These are phyloP conservation scores for Aphis gossypii DNA, from an alignment of 1,140 invertebrate genomes.

Conservation along the genomic window DNA sequence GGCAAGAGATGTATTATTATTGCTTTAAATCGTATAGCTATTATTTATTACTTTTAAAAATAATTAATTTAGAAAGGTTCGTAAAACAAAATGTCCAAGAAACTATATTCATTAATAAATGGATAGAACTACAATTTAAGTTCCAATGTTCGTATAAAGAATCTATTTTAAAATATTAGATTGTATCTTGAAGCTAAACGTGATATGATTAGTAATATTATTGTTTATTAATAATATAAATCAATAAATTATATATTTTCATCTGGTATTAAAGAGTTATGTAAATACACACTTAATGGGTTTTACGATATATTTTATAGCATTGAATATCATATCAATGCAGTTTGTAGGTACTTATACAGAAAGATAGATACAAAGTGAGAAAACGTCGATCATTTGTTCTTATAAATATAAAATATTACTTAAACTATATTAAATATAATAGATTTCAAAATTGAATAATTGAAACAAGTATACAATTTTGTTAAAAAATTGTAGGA, in stretches of 20 bases:
- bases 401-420: neutral
- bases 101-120: slow-evolving; percentile 14
- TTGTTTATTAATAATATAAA: neutral
- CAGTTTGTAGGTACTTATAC: neutral
- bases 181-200: neutral
- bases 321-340: neutral
- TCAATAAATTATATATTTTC: neutral
- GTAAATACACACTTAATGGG: neutral
- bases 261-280: neutral
- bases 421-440: neutral
- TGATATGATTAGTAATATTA: neutral
- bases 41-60: neutral
- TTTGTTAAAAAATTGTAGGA: neutral
- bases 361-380: neutral
- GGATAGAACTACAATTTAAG: neutral
- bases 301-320: neutral
- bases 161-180: neutral
- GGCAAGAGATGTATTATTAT: neutral
- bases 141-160: neutral
- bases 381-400: neutral
- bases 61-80: neutral
- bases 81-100: neutral
- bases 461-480: neutral
- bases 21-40: neutral
- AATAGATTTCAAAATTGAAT: neutral